Conservation (phyloP, 2,888 invertebrate species). For the Bugula neritina region DNA sequence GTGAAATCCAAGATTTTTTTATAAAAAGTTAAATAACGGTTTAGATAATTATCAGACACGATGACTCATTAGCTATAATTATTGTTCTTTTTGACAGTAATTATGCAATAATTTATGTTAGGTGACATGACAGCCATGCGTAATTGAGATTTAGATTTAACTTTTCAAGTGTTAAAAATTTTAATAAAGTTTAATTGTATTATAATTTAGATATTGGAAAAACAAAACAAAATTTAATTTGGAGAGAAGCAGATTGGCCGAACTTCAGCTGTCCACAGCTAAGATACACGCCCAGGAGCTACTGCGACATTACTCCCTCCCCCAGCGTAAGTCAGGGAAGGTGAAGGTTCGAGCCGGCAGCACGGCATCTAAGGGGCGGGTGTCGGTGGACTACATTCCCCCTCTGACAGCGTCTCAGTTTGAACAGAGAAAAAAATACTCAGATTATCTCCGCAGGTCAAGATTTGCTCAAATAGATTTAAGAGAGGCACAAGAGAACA, state of each 20-base stretch:
- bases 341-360: conserved; percentile 17
- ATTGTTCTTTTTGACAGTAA: too few relatives aligned
- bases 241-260: neutral
- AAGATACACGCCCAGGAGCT: conserved; percentile 11
- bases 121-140: too few relatives aligned
- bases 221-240: neutral
- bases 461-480: neutral
- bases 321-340: neutral
- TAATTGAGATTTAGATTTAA: too few relatives aligned
- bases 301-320: neutral
- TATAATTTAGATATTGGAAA: neutral
- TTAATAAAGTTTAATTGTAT: too few relatives aligned
- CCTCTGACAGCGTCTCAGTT: conserved; percentile 35
- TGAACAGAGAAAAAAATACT: conserved; percentile 44
- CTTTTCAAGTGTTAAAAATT: too few relatives aligned
- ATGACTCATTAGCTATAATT: too few relatives aligned
- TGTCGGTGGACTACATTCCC: conserved; percentile 33
- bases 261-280: conserved; percentile 11
- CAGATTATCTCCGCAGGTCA: conserved; percentile 35
- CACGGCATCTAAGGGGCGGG: neutral
- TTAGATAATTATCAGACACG: too few relatives aligned
- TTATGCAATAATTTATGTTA: too few relatives aligned
- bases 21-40: too few relatives aligned
- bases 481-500: neutral
- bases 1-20: too few relatives aligned